A percentile compares a stretch with the other conserved stretches of the same genome.
phyloP scores from a whole-genome alignment of 2,888 invertebrate species.

The Vesta saturnalis region DNA sequence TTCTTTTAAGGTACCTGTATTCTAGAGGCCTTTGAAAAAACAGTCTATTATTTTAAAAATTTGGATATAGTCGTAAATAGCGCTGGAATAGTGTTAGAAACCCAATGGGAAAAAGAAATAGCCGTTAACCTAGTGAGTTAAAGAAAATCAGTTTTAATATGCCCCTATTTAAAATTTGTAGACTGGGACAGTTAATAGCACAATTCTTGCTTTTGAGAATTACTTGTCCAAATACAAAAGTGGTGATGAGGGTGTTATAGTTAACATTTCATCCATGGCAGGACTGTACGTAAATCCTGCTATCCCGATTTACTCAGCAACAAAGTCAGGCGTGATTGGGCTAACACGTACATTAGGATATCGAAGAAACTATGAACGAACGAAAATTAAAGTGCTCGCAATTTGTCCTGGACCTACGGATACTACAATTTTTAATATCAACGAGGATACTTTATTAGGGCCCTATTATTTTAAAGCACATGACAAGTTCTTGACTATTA shows the following conservation, averaged over 20 bases:
- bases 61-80: conserved; percentile 43
- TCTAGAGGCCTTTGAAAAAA: conserved; percentile 9
- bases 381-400: conserved; percentile 57
- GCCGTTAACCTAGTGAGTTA: conserved; percentile 36
- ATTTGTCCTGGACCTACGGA: conserved; percentile 60
- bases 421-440: conserved; percentile 44
- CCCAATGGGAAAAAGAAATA: conserved; percentile 40
- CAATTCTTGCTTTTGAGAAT: background rate
- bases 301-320: conserved; percentile 42
- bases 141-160: background rate
- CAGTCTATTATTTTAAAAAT: conserved; percentile 4
- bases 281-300: background rate
- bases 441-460: background rate
- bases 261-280: background rate
- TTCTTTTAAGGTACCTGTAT: background rate
- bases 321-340: conserved; percentile 58
- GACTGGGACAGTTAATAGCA: background rate
- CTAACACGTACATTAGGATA: conserved; percentile 50
- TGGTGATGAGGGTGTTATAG: background rate
- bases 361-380: conserved; percentile 52
- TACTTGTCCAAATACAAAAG: background rate
- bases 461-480: background rate
- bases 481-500: background rate
- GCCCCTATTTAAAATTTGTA: conserved; percentile 47
- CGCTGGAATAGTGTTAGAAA: conserved; percentile 38